Evolutionary conservation across 2,113 vertebrate genomes (phyloP), one percentile per base, ranked within the genome.

Genomic region (Mionectes macconnelli): DNA sequence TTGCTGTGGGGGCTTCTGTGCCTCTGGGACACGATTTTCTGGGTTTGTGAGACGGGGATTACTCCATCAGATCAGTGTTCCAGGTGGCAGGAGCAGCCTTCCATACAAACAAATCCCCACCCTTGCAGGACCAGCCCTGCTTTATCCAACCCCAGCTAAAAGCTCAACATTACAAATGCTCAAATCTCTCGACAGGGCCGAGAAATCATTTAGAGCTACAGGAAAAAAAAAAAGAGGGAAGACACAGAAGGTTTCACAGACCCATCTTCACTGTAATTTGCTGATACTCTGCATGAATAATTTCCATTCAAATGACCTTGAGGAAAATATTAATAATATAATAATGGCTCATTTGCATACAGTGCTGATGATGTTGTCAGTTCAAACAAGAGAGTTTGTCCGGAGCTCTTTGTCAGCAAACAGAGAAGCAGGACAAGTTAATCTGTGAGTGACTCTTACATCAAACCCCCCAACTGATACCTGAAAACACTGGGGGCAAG

Each of bases 291-390:
- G 31, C 40, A 73, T 50, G 57, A 84, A 69, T 39, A 82, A 91
- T 68, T 91, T 89, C 66, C 44, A 79, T 53, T 53, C 62, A 93
- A 94, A 93, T 73, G 74, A 82, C 87, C 81, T 89, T 62, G 81
- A 93, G n/a, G 33, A 89, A 96, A 94, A 87, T 79, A 93, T 87
- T 91, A 93, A 89, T 87, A 87, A 49, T 53, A 79, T 82, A 77
- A 72, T 85, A 82, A 91, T 70, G 24, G 28, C 1, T 15, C 37
- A 86, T 89, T 94, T 96, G 70, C 93, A 91, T 84, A 85, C 4
- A 2, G 25, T 45, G 45, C n/a, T 60, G 68, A 92, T 35, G 42
- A 35, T 56, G 40, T 83, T 93, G 69, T 83, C 76, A 79, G 30
- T 89, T 94, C 87, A 91, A 93, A 94, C 53, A 91, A 59, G 17